Evolutionary conservation across 92 coral and sea anemone genomes (phyloP), one percentile per base, ranked within the genome.

Genomic region (Metridium senile): DNA sequence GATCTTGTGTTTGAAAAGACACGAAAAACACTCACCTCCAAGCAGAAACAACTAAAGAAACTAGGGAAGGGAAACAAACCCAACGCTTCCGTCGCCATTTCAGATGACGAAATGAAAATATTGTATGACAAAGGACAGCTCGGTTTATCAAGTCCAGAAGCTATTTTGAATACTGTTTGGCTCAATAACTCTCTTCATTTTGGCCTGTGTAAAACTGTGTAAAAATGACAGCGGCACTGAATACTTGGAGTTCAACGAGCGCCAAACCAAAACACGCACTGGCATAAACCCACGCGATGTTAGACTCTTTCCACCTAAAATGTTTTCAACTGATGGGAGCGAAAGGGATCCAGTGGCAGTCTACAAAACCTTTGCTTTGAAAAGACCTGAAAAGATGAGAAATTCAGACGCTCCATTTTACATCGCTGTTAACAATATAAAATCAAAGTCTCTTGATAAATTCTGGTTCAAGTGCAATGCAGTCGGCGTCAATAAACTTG

Each of bases 301-400:
- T 39, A 75, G 76, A 61, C 63, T 45, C n/a, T 34, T 85, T 30
- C 33, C 51, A 54, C 89, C 89, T 27, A 85, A 86, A 79, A 82
- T 82, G 84, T 89, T 86, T 63, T 82, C 81, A 43, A 84, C 88
- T 64, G 84, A 77, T 49, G 84, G 74, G 71, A 83, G 74, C 47
- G 82, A 79, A 33, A 86, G 72, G 61, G 89, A 86, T 79, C 91
- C 86, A 19, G 85, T 74, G 33, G 88, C 82, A 47, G 75, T 56
- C 68, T 86, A 90, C 71, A 90, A 90, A 80, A 33, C 73, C 27
- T 75, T 59, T 66, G 80, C 90, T 23, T 52, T 72, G 71, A 89
- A 86, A 83, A 70, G 89, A 33, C 81, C 89, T 11, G 25, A 79
- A 78, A 83, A 89, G 74, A 89, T 78, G 86, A 89, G 77, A 71